Percentiles rank a stretch among this genome's conserved stretches.
Evolutionary conservation across 2,113 vertebrate species (phyloP).

Genomic region (Apodemus speciosus): DNA sequence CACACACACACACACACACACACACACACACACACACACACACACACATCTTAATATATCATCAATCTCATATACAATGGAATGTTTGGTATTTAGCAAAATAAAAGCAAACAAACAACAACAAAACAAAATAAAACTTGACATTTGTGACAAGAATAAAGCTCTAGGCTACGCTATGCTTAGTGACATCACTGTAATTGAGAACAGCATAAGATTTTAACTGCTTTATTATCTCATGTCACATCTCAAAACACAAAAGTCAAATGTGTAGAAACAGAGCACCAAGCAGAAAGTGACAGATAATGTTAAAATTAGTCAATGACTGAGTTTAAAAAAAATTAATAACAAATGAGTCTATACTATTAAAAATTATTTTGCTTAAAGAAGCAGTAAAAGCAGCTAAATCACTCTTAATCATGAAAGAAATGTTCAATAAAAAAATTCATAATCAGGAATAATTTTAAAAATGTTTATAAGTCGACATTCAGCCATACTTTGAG

Average conservation of each 20-base stretch:
- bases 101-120: no score
- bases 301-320: neutral
- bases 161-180: neutral
- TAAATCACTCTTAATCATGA: neutral
- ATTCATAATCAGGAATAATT: neutral
- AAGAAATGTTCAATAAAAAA: conserved; percentile 25
- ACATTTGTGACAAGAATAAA: neutral
- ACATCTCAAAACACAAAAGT: neutral
- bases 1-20: no score
- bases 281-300: neutral
- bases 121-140: neutral
- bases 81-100: neutral
- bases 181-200: neutral
- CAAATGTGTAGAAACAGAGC: neutral
- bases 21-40: no score
- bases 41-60: neutral
- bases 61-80: neutral
- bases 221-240: neutral
- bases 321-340: neutral
- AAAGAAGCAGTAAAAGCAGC: neutral
- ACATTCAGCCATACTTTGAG: neutral
- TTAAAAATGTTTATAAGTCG: neutral
- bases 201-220: neutral
- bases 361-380: neutral
- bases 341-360: neutral